A percentile compares a stretch with the other conserved stretches of the same genome.
phyloP scores from a whole-genome alignment of 1,140 invertebrate species.

The Heliconius hewitsoni region DNA sequence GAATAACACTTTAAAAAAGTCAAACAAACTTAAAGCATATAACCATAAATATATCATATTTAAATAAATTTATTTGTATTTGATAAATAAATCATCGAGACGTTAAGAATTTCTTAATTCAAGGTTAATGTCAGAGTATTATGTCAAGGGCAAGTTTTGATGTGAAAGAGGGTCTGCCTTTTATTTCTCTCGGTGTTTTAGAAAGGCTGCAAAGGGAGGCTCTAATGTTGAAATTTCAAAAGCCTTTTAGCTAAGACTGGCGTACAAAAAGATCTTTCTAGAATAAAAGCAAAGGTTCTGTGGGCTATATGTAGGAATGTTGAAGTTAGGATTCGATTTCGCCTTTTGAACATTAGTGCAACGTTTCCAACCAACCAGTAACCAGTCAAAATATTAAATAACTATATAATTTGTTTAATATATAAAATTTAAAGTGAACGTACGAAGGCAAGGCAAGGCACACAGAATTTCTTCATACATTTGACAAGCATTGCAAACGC shows the following conservation, averaged over 20 bases:
- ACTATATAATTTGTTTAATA: too few relatives aligned
- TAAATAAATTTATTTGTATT: background rate
- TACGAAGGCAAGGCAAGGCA: background rate
- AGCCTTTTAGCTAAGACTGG: slow-evolving; percentile 23
- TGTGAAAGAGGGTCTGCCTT: slow-evolving; percentile 24
- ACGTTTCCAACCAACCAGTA: background rate
- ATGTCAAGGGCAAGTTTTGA: slow-evolving; percentile 34
- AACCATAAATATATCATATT: background rate
- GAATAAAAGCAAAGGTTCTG: background rate
- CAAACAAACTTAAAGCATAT: background rate
- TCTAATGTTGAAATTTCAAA: slow-evolving; percentile 33
- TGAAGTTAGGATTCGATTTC: background rate
- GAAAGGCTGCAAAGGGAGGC: slow-evolving; percentile 24
- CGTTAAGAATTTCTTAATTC: slow-evolving; percentile 25
- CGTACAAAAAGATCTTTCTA: slow-evolving; percentile 15
- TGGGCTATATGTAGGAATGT: background rate
- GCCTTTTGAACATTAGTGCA: background rate
- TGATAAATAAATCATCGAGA: slow-evolving; percentile 17
- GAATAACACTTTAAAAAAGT: too few relatives aligned
- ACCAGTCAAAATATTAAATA: background rate
- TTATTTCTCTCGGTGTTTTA: slow-evolving; percentile 25
- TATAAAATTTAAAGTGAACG: background rate
- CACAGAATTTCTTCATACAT: background rate
- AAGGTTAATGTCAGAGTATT: slow-evolving; percentile 36
- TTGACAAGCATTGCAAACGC: background rate